Conservation (phyloP, 2,797 vertebrate species). For the Amblyraja radiata region DNA sequence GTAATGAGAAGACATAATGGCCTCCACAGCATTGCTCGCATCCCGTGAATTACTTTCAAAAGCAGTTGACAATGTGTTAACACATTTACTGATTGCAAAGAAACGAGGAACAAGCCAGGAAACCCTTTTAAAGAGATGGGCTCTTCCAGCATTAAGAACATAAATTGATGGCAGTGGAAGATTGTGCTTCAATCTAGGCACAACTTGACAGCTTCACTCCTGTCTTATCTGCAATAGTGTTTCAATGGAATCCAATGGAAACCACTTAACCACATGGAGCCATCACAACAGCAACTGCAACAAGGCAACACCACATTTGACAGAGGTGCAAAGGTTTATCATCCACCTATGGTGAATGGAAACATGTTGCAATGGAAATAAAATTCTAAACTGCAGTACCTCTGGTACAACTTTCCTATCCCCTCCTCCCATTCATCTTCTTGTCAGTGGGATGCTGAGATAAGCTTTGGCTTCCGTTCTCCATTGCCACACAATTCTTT, state of each 20-base stretch:
- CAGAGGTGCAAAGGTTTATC: not conserved
- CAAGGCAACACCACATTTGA: not conserved
- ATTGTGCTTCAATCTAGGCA: not conserved
- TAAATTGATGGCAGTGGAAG: not conserved
- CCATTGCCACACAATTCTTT: not conserved
- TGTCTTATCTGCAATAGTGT: not conserved
- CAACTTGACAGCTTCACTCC: not conserved
- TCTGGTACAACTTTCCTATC: not conserved
- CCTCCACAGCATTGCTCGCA: too few relatives aligned
- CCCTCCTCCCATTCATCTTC: not conserved
- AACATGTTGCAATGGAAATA: not conserved
- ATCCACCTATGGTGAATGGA: not conserved
- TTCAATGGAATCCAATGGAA: slow-evolving; percentile 5
- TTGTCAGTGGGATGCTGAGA: not conserved
- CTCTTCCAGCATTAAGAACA: not conserved
- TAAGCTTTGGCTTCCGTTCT: not conserved
- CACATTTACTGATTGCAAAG: not conserved
- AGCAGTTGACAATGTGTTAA: not conserved
- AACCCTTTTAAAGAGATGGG: not conserved
- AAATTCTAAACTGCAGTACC: not conserved
- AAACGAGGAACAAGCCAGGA: not conserved
- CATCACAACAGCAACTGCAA: not conserved
- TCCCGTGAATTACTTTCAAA: too few relatives aligned
- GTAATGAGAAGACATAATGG: too few relatives aligned
- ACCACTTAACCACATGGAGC: not conserved